Percentiles rank a stretch among this genome's conserved stretches.
These are phyloP conservation scores for Thalassarche chlororhynchos DNA, from an alignment of 2,113 vertebrate genomes.

Conservation along the genomic window DNA sequence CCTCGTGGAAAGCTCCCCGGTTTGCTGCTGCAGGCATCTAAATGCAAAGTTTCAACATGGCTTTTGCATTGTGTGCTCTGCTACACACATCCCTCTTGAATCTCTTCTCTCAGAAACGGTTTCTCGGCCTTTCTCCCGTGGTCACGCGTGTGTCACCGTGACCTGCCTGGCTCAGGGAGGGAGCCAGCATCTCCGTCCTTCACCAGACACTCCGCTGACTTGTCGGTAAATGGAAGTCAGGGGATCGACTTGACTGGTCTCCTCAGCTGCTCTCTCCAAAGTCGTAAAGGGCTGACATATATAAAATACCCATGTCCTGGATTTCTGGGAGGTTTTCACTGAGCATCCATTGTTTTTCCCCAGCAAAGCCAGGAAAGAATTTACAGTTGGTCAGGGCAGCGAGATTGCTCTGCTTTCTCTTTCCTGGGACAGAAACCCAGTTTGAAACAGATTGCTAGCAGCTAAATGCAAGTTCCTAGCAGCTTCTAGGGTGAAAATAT, in stretches of 20 bases:
- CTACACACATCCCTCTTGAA: not conserved
- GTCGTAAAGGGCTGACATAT: not conserved
- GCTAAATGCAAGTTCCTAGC: constrained; percentile 46
- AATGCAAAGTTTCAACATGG: not conserved
- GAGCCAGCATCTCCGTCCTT: not conserved
- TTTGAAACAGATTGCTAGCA: constrained; percentile 42
- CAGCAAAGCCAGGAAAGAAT: constrained; percentile 23
- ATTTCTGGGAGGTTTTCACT: constrained; percentile 32
- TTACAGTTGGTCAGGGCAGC: not conserved
- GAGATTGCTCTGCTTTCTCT: not conserved
- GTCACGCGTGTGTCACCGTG: not conserved
- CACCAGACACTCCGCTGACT: not conserved
- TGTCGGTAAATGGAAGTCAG: not conserved
- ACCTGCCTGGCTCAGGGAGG: not conserved
- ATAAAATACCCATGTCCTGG: not conserved
- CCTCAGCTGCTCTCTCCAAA: not conserved
- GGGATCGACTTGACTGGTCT: not conserved
- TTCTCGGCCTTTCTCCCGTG: not conserved
- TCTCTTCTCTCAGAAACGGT: not conserved
- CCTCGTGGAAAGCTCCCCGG: not conserved
- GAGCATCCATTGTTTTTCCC: not conserved
- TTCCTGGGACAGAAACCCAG: constrained; percentile 43
- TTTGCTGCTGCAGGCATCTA: not conserved
- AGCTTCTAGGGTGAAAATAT: constrained; percentile 41
- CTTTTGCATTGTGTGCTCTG: not conserved